These are phyloP conservation scores for Eueides isabella DNA, from an alignment of 1,140 invertebrate species.

Conservation along the genomic window DNA sequence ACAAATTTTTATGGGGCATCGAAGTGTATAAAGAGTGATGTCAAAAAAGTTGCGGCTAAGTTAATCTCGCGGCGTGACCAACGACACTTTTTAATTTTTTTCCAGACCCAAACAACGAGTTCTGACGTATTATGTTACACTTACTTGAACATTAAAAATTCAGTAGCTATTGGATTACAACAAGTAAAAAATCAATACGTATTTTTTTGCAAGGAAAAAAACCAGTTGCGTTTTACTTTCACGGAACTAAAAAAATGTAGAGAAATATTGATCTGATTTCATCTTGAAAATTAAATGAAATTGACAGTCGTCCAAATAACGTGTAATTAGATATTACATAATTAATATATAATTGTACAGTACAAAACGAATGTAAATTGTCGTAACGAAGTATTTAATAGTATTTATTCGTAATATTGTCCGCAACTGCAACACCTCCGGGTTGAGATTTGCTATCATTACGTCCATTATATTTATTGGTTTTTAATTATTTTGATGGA, in stretches of 20 bases:
- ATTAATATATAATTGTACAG: conserved; percentile 27
- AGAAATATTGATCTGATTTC: conserved; percentile 21
- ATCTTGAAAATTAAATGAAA: conserved; percentile 25
- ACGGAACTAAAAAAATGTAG: conserved; percentile 26
- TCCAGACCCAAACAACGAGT: conserved; percentile 4
- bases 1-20: conserved; percentile 26
- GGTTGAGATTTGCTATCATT: neutral
- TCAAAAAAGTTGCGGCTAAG: conserved; percentile 19
- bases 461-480: neutral
- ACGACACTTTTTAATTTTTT: conserved; percentile 24
- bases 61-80: conserved; percentile 19
- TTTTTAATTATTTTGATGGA: conserved; percentile 4
- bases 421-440: neutral
- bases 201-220: conserved; percentile 33
- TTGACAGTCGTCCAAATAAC: conserved; percentile 30
- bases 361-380: conserved; percentile 22
- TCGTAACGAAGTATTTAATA: conserved; percentile 17
- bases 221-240: conserved; percentile 38
- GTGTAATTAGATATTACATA: conserved; percentile 27
- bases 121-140: conserved; percentile 49
- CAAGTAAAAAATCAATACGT: conserved; percentile 34
- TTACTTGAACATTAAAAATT: conserved; percentile 48
- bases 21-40: conserved; percentile 21
- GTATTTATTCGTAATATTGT: conserved; percentile 20
- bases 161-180: conserved; percentile 49